Percentiles rank a stretch among this genome's conserved stretches.
Conservation (phyloP, 2,797 vertebrate species). For the Tauraco hartlaubi region DNA sequence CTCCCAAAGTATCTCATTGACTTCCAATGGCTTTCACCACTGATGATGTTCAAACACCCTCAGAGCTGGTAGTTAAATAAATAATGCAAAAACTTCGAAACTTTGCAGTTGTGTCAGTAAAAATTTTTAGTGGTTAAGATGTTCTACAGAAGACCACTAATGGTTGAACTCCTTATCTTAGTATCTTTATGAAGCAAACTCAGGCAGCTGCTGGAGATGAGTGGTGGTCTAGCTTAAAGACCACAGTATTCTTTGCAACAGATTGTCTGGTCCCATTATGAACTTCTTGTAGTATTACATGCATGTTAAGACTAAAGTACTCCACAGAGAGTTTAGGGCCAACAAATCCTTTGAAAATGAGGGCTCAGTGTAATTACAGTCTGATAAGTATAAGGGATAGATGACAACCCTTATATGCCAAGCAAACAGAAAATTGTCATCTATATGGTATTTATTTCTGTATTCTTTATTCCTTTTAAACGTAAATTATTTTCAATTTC, state of each 20-base stretch:
- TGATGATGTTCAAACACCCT: neutral
- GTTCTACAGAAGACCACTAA: neutral
- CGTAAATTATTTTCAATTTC: neutral
- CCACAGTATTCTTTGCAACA: neutral
- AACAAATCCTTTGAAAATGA: neutral
- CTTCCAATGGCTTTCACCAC: neutral
- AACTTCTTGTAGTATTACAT: neutral
- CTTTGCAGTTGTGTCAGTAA: neutral
- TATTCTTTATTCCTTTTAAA: neutral
- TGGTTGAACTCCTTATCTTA: neutral
- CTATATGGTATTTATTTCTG: neutral
- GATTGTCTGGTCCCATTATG: neutral
- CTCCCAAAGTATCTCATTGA: neutral
- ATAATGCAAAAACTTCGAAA: neutral
- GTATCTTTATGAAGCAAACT: neutral
- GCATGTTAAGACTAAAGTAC: neutral
- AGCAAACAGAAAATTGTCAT: neutral
- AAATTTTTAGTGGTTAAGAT: neutral
- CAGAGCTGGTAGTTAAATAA: neutral
- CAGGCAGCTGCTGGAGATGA: neutral
- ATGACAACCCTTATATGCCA: neutral
- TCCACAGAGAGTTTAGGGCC: neutral
- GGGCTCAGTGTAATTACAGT: neutral
- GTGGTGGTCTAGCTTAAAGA: neutral
- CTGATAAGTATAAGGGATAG: neutral